Evolutionary conservation across 2,797 vertebrate species (phyloP).

Genomic region (Merluccius polli): DNA sequence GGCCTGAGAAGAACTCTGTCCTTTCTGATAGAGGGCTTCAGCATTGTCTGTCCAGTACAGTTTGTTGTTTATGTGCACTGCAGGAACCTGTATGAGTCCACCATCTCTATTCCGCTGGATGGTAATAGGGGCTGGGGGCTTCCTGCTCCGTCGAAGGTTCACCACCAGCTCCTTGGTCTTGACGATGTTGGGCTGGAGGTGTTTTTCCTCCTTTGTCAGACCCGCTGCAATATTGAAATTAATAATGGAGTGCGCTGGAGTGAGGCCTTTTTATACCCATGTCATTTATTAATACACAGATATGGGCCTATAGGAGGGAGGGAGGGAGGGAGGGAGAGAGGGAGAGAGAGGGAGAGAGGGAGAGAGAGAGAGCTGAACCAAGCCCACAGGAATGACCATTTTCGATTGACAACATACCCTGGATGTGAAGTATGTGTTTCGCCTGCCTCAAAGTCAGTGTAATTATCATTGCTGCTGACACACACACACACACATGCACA

Average conservation of each 20-base stretch:
- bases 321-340: no score
- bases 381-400: not conserved
- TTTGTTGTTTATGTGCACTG: not conserved
- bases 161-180: no score
- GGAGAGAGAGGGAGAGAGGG: not conserved
- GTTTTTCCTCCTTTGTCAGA: not conserved
- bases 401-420: not conserved
- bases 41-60: not conserved
- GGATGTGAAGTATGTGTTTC: not conserved
- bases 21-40: not conserved
- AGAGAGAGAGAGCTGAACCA: not conserved
- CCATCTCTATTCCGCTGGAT: not conserved
- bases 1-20: not conserved
- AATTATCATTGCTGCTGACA: not conserved
- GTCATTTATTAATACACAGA: not conserved
- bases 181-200: no score
- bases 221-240: not conserved
- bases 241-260: not conserved
- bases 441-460: not conserved
- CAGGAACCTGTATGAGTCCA: not conserved
- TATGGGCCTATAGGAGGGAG: not conserved
- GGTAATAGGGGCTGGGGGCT: no score
- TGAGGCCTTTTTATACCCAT: not conserved
- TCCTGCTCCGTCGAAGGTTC: no score
- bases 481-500: not conserved